These are phyloP conservation scores for Capreolus pygargus DNA, from an alignment of 2,113 vertebrate genomes.

Conservation along the genomic window DNA sequence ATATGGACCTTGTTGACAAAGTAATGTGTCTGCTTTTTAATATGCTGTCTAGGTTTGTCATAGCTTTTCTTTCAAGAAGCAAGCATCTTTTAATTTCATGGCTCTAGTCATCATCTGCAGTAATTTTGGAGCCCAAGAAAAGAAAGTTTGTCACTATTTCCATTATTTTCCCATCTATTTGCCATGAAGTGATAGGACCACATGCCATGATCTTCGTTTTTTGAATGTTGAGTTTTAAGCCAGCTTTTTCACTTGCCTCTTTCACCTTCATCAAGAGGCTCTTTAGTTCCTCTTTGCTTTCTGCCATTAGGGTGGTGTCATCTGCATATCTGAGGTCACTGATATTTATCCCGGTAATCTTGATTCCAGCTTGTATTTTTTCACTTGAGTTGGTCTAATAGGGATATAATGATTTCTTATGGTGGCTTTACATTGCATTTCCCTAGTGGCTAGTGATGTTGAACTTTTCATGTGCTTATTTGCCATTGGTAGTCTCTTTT, in stretches of 20 bases:
- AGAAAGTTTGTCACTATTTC: background rate
- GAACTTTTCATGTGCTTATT: background rate
- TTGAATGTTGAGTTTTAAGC: background rate
- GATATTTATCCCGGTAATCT: background rate
- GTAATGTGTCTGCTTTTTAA: background rate
- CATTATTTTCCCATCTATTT: background rate
- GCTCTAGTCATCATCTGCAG: background rate
- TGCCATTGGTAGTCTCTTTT: background rate
- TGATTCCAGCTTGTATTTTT: background rate
- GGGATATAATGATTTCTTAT: background rate
- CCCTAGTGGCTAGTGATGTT: background rate
- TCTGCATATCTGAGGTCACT: background rate
- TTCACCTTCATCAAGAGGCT: background rate
- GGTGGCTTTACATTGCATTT: background rate
- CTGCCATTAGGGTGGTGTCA: background rate
- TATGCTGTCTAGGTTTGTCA: background rate
- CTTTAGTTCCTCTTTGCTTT: background rate
- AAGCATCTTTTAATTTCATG: background rate
- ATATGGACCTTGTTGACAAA: background rate
- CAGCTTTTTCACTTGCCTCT: background rate
- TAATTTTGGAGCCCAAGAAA: background rate
- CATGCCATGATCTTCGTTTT: background rate
- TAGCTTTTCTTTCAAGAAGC: background rate
- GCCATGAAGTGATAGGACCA: background rate
- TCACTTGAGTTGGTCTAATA: background rate